Percentiles rank a stretch among this genome's conserved stretches.
Conservation (phyloP, 92 coral and sea anemone genomes). For the Galaxea fascicularis region DNA sequence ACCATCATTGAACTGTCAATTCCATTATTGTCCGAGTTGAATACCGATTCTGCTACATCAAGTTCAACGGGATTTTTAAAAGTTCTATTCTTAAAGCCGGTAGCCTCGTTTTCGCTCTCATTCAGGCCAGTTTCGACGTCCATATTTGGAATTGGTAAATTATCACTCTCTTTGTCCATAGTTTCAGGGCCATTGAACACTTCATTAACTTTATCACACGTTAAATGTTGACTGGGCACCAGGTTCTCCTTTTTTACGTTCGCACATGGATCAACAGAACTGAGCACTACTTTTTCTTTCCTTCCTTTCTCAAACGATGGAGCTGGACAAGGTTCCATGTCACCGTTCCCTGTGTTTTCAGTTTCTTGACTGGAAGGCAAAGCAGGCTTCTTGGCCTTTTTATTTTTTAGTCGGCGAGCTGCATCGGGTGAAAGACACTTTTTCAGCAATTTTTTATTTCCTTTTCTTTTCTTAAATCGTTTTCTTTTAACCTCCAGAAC, state of each 20-base stretch:
- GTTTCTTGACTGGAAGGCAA: neutral
- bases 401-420: neutral
- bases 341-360: neutral
- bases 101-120: conserved; percentile 2
- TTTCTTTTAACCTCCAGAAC: conserved; percentile 30
- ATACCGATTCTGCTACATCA: neutral
- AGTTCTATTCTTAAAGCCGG: neutral
- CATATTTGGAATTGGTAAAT: neutral
- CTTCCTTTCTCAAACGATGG: conserved; percentile 21
- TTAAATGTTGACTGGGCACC: conserved; percentile 4
- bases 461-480: conserved; percentile 33
- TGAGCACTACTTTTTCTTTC: conserved; percentile 34
- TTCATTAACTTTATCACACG: neutral
- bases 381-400: neutral
- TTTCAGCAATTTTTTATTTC: conserved; percentile 30
- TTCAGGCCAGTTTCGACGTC: neutral
- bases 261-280: conserved; percentile 2
- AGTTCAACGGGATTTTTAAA: neutral
- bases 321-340: conserved; percentile 23
- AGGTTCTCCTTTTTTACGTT: conserved; percentile 13
- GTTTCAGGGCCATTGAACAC: conserved; percentile 3
- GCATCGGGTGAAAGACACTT: conserved; percentile 22
- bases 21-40: neutral
- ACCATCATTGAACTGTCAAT: conserved; percentile 13
- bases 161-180: neutral